Base-by-base conservation (phyloP, 2,888 invertebrate genomes). In the Smittia sp. region DNA sequence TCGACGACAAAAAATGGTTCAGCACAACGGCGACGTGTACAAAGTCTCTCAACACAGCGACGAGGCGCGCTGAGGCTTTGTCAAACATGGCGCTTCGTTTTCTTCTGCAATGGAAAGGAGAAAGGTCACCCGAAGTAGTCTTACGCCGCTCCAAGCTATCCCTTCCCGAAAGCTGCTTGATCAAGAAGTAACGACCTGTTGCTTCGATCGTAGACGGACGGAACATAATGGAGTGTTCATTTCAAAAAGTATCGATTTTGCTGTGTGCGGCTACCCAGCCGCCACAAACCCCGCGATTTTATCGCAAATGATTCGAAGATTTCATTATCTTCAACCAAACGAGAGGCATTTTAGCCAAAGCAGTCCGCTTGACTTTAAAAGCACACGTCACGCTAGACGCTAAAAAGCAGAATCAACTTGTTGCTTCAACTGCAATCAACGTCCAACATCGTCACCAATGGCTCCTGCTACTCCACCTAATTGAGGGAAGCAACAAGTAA, bases 91-190 rank as follows among this genome's bases (percentile, higher is more conserved):
- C 46, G 46, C 9, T 46, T 46, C 2, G 4, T 46, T 6, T 46
- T 46, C n/a, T 46, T 46, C 15, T 11, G n/a, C 6, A 32, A 32
- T 32, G 3, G n/a, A n/a, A n/a, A n/a, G 32, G 32, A 32, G 32
- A 32, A 46, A 6, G 46, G 11, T 15, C 46, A 46, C 15, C 11
- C 3, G n/a, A 46, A n/a, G 46, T 6, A 46, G n/a, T 46, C 15
- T 46, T n/a, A 15, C n/a, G 46, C 46, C 46, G 46, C n/a, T 46
- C 46, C 46, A 46, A 46, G 46, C 46, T 46, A 46, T 46, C 46
- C 13, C 13, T 46, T 46, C 15, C 46, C n/a, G 46, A 46, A 46
- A 46, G 46, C 46, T 15, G 46, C 39, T 39, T 13, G n/a, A 46
- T 15, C 2, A 46, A 46, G 9, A 46, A 46, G 15, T 46, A 2